Conservation (phyloP, 2,888 invertebrate species). For the Cosmia pyralina region DNA sequence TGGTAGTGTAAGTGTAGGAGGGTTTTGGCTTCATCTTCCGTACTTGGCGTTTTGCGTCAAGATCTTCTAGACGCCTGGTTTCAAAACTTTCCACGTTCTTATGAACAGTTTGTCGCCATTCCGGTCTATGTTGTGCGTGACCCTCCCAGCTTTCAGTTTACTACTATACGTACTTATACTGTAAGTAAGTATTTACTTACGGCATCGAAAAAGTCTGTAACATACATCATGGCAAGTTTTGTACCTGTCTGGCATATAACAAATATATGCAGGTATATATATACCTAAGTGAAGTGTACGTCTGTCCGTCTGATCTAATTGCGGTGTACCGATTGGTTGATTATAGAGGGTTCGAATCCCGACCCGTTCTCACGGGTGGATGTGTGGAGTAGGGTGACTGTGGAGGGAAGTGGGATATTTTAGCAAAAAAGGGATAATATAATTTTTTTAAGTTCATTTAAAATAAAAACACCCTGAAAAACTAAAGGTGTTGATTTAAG, state of each 20-base stretch:
- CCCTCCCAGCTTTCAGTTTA: no score
- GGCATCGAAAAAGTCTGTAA: conserved; percentile 1
- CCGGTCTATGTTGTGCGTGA: no score
- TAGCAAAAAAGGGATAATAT: background rate
- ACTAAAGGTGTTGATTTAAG: background rate
- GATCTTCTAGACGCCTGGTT: no score
- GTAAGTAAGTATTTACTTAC: conserved; percentile 11
- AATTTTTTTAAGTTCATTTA: background rate
- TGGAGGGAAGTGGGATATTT: background rate
- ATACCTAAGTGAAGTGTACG: conserved; percentile 56
- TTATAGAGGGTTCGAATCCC: conserved; percentile 77
- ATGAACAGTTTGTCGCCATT: no score
- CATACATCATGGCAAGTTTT: background rate
- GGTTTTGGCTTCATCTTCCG: no score
- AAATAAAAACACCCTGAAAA: background rate
- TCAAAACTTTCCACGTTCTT: no score
- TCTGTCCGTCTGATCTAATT: conserved; percentile 74
- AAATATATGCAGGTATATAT: conserved; percentile 22
- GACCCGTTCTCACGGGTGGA: conserved; percentile 74
- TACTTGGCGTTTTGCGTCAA: no score
- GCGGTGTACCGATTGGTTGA: conserved; percentile 79
- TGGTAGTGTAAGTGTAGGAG: no score
- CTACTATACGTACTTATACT: no score
- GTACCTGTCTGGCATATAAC: background rate
- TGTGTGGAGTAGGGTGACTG: conserved; percentile 59